phyloP scores from a whole-genome alignment of 2,888 invertebrate species.

The Cistogaster globosa region DNA sequence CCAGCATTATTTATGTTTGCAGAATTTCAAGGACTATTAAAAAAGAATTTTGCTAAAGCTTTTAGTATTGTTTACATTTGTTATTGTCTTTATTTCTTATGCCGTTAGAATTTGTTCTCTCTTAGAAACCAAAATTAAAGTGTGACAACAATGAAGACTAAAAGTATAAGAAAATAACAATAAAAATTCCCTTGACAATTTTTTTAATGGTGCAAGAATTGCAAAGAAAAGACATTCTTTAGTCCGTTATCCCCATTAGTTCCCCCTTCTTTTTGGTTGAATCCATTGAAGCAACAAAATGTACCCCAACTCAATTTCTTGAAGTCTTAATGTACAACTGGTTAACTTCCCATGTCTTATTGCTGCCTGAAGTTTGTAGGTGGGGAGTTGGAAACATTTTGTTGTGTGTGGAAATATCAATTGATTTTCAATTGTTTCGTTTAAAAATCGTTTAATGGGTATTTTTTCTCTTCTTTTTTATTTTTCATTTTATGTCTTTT shows the following conservation, averaged over 20 bases:
- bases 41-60: constrained; percentile 49
- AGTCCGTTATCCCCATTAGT: background rate
- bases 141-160: constrained; percentile 17
- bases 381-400: constrained; percentile 42
- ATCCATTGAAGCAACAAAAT: constrained; percentile 4
- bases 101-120: background rate
- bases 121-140: background rate
- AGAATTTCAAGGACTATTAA: background rate
- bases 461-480: constrained; percentile 16
- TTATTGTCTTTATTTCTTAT: constrained; percentile 62
- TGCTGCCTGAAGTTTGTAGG: background rate
- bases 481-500: no score
- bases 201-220: constrained; percentile 65
- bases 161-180: constrained; percentile 33
- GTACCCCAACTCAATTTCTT: background rate
- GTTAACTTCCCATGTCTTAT: constrained; percentile 59
- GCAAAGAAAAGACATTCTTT: constrained; percentile 44
- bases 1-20: no score
- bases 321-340: constrained; percentile 41
- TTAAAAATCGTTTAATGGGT: constrained; percentile 62
- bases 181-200: constrained; percentile 68
- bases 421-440: constrained; percentile 70
- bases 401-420: constrained; percentile 55
- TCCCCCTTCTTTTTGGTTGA: background rate
- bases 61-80: constrained; percentile 71